phyloP scores from a whole-genome alignment of 1,140 invertebrate genomes.

The Trachymyrmex cornetzi region DNA sequence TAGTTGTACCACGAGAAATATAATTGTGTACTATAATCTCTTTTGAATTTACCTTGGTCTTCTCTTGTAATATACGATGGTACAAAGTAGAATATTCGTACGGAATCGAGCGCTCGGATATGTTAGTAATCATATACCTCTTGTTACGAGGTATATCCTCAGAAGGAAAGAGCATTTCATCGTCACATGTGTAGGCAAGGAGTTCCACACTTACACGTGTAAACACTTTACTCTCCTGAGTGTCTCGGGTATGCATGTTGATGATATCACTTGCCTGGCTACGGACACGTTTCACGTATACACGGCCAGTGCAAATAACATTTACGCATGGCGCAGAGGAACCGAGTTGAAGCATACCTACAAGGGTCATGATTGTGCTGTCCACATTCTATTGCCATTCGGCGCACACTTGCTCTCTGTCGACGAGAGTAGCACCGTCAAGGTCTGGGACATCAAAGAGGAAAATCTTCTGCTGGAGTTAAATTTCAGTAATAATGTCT shows the following conservation, averaged over 20 bases:
- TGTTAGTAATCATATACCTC: slow-evolving; percentile 97
- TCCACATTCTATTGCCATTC: slow-evolving; percentile 95
- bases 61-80: slow-evolving; percentile 72
- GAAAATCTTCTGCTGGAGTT: slow-evolving; percentile 90
- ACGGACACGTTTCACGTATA: slow-evolving; percentile 94
- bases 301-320: slow-evolving; percentile 92
- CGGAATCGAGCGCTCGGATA: slow-evolving; percentile 95
- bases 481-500: slow-evolving; percentile 90
- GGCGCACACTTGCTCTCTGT: slow-evolving; percentile 94
- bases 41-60: neutral
- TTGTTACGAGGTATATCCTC: slow-evolving; percentile 94
- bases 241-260: slow-evolving; percentile 93
- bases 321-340: slow-evolving; percentile 96
- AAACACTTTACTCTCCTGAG: slow-evolving; percentile 93
- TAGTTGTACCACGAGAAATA: neutral
- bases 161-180: slow-evolving; percentile 95
- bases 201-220: slow-evolving; percentile 96
- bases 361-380: slow-evolving; percentile 91
- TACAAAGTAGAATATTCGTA: slow-evolving; percentile 92
- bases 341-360: slow-evolving; percentile 95
- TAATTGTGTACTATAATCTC: neutral
- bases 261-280: slow-evolving; percentile 93
- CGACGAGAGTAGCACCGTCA: slow-evolving; percentile 92
- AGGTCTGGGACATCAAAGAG: slow-evolving; percentile 95
- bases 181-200: slow-evolving; percentile 95